Evolutionary conservation across 2,888 invertebrate species (phyloP).

Genomic region (Spisula solida): DNA sequence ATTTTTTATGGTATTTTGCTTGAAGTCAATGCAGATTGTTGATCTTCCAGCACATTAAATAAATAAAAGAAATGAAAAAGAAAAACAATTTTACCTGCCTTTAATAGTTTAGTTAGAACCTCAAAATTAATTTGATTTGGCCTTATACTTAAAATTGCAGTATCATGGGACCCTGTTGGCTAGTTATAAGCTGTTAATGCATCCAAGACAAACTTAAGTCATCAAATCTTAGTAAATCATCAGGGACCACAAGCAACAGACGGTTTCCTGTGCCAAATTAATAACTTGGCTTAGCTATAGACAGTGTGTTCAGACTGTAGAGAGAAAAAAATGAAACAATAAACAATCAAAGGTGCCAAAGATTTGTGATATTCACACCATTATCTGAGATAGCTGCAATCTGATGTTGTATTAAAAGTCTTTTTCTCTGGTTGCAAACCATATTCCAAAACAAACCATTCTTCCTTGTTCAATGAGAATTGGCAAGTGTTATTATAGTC

Average conservation of each 20-base stretch:
- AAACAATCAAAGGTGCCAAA: not conserved
- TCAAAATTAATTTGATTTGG: too few species aligned
- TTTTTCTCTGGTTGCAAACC: not conserved
- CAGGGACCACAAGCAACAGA: not conserved
- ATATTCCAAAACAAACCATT: not conserved
- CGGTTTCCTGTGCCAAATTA: slow-evolving; percentile 14
- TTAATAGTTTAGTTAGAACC: too few species aligned
- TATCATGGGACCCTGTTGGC: not conserved
- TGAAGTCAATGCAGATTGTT: too few species aligned
- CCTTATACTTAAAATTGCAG: not conserved
- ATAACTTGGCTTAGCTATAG: not conserved
- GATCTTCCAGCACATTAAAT: too few species aligned
- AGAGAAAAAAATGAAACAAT: not conserved
- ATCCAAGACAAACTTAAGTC: not conserved
- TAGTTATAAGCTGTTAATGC: not conserved
- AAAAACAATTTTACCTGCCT: too few species aligned
- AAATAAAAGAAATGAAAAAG: too few species aligned
- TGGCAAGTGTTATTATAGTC: too few species aligned
- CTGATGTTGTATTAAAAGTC: not conserved
- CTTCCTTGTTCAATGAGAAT: not conserved
- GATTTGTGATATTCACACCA: not conserved
- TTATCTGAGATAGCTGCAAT: not conserved
- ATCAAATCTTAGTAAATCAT: not conserved
- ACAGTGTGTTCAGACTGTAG: not conserved
- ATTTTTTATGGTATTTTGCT: too few species aligned